Evolutionary conservation across 2,113 vertebrate species (phyloP), one percentile per base, ranked within the genome.

Genomic region (Syngnathoides biaculeatus): DNA sequence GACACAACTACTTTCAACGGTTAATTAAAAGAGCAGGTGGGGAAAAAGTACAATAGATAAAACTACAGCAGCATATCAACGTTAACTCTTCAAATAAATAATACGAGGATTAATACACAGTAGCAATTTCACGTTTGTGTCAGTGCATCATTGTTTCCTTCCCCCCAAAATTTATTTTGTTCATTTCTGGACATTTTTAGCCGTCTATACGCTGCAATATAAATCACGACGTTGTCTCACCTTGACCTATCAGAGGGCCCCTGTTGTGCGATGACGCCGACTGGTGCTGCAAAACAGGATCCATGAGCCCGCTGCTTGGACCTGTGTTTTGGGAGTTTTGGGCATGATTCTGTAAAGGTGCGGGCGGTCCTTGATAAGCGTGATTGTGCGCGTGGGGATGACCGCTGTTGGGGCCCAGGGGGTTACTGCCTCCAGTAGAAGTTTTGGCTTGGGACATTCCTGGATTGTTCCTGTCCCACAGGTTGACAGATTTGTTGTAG

Each of bases 401-500:
- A 81, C 84, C 88, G 77, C 85, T 88, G 77, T 73, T 87, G 40
- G 85, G 71, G 27, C 74, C 79, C 40, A 74, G 79, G 61, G 85
- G 81, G 50, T 87, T 94, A 83, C 68, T 84, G 91, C 91, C 78
- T 90, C 92, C 84, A 65, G 82, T 59, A 27, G 74, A 67, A 90
- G 91, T 67, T 83, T 89, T 92, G 76, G 78, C 91, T 91, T 93
- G 95, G 69, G 84, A 92, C 84, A 91, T 89, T 67, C 94, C 94
- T 65, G 95, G 93, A 89, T 94, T 97, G 91, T 98, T 98, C 74
- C 93, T 94, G 86, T 98, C 97, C 97, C 97, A 98, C 88, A 98
- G 91, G 87, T 97, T 98, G 88, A 98, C 96, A 81, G 94, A 83
- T 90, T 96, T 98, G 86, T 88, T 96, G 89, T 95, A 94, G 88